Percentiles rank a stretch among this genome's conserved stretches.
Evolutionary conservation across 1,140 invertebrate species (phyloP).

Genomic region (Parapsyche elsis): DNA sequence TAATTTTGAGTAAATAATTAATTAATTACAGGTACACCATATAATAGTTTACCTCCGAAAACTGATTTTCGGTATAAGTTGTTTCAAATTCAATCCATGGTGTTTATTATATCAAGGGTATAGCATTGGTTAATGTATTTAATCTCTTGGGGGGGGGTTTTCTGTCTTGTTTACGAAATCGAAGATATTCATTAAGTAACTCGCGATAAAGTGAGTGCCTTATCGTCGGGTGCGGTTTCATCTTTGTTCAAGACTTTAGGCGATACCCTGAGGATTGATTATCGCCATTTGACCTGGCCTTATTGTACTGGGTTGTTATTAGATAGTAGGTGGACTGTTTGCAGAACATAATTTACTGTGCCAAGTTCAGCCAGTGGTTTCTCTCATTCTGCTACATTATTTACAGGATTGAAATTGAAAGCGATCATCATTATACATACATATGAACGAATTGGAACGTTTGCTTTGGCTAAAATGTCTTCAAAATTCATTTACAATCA

Average conservation of each 20-base stretch:
- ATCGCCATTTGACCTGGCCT: conserved; percentile 24
- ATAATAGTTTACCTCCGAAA: too few relatives aligned
- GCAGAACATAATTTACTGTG: conserved; percentile 33
- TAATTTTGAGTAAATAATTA: too few relatives aligned
- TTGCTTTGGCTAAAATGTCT: too few relatives aligned
- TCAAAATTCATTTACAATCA: neutral
- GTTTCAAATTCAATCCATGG: too few relatives aligned
- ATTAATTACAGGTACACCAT: too few relatives aligned
- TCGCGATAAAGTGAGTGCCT: neutral
- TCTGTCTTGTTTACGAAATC: neutral
- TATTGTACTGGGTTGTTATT: conserved; percentile 25
- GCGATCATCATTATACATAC: too few relatives aligned
- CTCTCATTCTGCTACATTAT: conserved; percentile 14
- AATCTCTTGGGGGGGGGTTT: too few relatives aligned
- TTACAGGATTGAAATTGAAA: conserved; percentile 31
- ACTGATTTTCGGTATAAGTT: too few relatives aligned
- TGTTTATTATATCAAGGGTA: too few relatives aligned
- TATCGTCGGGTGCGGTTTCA: conserved; percentile 18
- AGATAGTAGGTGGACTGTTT: conserved; percentile 17
- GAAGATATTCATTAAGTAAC: neutral
- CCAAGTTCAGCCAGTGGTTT: neutral
- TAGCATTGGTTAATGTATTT: too few relatives aligned
- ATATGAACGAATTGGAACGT: neutral
- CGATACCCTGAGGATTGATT: conserved; percentile 16
- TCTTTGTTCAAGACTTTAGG: neutral